Base-by-base conservation (phyloP, 2,113 vertebrate genomes). In the Mustelus asterias region DNA sequence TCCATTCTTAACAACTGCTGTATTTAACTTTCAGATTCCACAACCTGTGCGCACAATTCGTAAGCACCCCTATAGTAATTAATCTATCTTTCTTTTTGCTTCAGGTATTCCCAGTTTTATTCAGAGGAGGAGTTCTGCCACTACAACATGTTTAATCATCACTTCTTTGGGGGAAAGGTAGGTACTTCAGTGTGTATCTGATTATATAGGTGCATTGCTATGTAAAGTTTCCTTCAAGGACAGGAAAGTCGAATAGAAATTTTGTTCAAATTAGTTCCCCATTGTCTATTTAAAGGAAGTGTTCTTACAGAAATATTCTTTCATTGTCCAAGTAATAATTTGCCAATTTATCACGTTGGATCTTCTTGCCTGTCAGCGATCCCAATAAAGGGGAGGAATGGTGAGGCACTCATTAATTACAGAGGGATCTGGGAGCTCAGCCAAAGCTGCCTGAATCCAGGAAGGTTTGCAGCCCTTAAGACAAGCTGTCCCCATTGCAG, bases 131-230 rank as follows among this genome's bases (percentile, higher is more conserved):
- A 99, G 80, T 99, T 99, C 97, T 99, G 99, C 96, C 99, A 98
- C 96, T 99, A 99, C 97, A 99, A 99, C 96, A 99, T 99, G 99
- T 99, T 99, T 97, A 99, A 99, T 97, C 98, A 99, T 97, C 97
- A 99, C 97, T 99, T 99, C 97, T 99, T 99, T 97, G 98, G 97
- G 0, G 98, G 98, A 97, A 97, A 99, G 99, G 99, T 99, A 98
- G 97, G 97, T 54, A 1, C 48, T 4, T 58, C 88, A 44, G 0
- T 85, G 65, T 95, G 44, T 96, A 63, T 92, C 33, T n/a, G 58
- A 92, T 63, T 63, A 63, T 63, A 92, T 37, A 22, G 29, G 60
- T 65, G 6, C 60, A 18, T 13, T 90, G 26, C 54, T 65, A 65
- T 33, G 9, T 33, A 16, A 58, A 58, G 41, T 33, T 89, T 26